Base-by-base conservation (phyloP, 2,797 vertebrate species). In the Leptoclinus maculatus region DNA sequence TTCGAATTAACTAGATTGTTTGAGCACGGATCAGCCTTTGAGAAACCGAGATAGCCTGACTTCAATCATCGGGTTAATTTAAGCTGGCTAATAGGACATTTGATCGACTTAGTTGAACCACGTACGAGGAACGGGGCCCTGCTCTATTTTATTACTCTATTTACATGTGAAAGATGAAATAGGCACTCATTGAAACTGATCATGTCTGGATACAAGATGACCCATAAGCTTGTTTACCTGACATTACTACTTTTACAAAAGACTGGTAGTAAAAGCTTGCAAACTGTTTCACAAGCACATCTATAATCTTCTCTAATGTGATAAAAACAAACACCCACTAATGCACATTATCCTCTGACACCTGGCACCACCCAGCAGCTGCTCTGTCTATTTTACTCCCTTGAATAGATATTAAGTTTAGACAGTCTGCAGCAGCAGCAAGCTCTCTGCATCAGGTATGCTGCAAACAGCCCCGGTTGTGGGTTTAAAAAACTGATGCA, bases 301-400 rank as follows among this genome's bases (percentile, higher is more conserved):
- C 13, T 56, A 19, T 67, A 17, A 41, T 66, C 13, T 27, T 7
- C 3, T 4, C 1, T 34, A 16, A n/a, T 68, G 38, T 64, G 64
- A 39, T 34, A 29, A 56, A 60, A 73, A 23, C 64, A 25, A 38
- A 38, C 45, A 51, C 47, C 11, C 34, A 63, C 53, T 49, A 32
- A 38, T 57, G n/a, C 38, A 34, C 36, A 67, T 66, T 43, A 66
- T 71, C 54, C 23, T 27, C 34, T 47, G 68, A 79, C 56, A 51
- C 51, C 53, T 32, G 29, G 17, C 10, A 32, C 23, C 68, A 8
- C 13, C 25, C 27, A 16, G 47, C 71, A 62, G 53, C 64, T 57
- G 21, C 62, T 66, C 23, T 36, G 34, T 65, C 6, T 53, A 43
- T 21, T 59, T 34, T 16, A 7, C 16, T 67, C 45, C 17, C 21